Percentiles rank a stretch among this genome's conserved stretches.
Conservation (phyloP, 2,113 vertebrate genomes). For the Callaeas wilsoni region DNA sequence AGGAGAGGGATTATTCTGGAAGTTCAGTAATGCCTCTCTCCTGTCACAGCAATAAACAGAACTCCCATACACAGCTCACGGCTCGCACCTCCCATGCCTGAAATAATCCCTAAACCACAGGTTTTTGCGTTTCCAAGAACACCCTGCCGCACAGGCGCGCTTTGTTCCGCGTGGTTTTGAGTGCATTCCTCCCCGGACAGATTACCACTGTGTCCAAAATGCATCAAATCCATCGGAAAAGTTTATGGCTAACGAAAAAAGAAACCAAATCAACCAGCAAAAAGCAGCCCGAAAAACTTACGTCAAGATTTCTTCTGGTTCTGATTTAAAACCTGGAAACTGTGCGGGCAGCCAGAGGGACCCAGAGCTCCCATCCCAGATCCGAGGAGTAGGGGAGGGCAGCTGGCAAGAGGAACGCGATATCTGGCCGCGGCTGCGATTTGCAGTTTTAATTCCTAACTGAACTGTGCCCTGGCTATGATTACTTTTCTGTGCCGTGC, state of each 20-base stretch:
- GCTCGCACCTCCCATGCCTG: not conserved
- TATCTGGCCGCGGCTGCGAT: not conserved
- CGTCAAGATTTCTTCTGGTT: not conserved
- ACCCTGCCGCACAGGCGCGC: not conserved
- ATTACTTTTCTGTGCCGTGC: rapidly evolving
- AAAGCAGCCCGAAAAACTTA: not conserved
- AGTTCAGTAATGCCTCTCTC: not conserved
- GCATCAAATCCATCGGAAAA: not conserved
- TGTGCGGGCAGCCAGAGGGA: not conserved
- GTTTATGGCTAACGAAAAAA: not conserved
- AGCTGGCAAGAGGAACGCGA: not conserved
- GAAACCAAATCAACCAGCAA: not conserved
- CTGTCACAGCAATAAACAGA: not conserved
- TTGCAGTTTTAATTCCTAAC: not conserved
- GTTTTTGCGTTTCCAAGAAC: not conserved
- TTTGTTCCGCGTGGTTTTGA: not conserved
- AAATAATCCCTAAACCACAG: slow-evolving; percentile 23
- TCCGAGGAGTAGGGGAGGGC: not conserved
- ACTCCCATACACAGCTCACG: not conserved
- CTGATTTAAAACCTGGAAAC: slow-evolving; percentile 8
- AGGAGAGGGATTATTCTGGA: not conserved
- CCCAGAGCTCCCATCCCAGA: not conserved
- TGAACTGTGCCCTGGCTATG: rapidly evolving
- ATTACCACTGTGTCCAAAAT: not conserved
- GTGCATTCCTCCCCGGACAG: not conserved